These are phyloP conservation scores for Alviniconcha strummeri DNA, from an alignment of 2,888 invertebrate species.

Conservation along the genomic window DNA sequence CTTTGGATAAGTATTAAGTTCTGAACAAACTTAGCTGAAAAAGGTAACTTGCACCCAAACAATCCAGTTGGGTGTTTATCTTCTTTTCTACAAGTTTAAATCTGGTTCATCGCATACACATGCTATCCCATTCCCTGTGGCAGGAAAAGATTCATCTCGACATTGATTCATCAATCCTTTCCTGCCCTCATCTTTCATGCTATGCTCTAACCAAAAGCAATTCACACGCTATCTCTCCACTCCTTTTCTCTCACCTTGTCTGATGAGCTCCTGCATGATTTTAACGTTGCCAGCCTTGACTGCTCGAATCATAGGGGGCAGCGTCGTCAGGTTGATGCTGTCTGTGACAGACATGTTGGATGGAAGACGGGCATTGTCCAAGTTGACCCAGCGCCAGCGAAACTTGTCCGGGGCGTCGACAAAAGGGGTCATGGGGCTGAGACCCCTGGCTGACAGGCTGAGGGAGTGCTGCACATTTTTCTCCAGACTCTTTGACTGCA, in stretches of 20 bases:
- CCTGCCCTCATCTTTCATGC: no score
- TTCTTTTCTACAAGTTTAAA: no score
- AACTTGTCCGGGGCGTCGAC: constrained; percentile 71
- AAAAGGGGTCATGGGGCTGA: constrained; percentile 73
- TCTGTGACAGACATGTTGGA: constrained; percentile 54
- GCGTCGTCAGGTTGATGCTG: constrained; percentile 55
- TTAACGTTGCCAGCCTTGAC: constrained; percentile 65
- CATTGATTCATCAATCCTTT: no score
- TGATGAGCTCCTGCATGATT: constrained; percentile 60
- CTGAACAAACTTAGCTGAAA: no score
- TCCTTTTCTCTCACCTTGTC: constrained; percentile 54
- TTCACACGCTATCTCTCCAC: background rate
- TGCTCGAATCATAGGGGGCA: constrained; percentile 66
- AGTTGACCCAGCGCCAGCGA: constrained; percentile 69
- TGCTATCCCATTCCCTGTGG: no score
- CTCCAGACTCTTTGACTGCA: constrained; percentile 55
- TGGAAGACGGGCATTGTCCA: constrained; percentile 62
- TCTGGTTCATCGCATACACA: no score
- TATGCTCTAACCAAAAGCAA: no score
- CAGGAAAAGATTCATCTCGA: no score
- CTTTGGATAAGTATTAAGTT: no score
- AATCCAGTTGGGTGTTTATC: no score
- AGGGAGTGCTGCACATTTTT: constrained; percentile 58
- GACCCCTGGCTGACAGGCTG: constrained; percentile 66
- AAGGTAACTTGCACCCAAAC: no score